phyloP scores from a whole-genome alignment of 2,113 vertebrate genomes.

The Phycodurus eques region DNA sequence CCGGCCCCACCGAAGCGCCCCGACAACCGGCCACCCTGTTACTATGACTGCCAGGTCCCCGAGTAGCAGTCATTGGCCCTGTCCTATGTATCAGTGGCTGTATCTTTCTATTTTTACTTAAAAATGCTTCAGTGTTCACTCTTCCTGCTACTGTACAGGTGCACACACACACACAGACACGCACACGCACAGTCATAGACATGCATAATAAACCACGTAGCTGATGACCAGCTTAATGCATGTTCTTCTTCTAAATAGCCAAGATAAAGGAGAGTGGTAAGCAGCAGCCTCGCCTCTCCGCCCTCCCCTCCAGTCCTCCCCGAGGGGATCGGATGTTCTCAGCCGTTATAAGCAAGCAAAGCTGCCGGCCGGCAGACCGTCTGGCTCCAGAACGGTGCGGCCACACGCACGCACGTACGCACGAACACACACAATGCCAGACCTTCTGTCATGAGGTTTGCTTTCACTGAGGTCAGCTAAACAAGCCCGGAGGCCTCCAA shows the following conservation, averaged over 20 bases:
- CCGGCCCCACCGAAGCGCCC: no score
- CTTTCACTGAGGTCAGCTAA: constrained; percentile 77
- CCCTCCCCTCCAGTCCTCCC: constrained; percentile 71
- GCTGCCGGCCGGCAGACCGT: constrained; percentile 80
- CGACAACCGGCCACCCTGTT: no score
- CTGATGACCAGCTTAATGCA: constrained; percentile 64
- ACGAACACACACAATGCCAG: constrained; percentile 77
- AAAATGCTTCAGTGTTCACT: no score
- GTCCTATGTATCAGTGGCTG: no score
- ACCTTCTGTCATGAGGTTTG: constrained; percentile 75
- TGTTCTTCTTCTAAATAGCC: constrained; percentile 69
- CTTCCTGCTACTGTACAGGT: neutral
- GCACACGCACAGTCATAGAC: constrained; percentile 16
- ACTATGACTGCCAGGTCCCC: no score
- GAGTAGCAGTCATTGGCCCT: no score
- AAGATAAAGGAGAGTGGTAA: constrained; percentile 70
- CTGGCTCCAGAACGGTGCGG: constrained; percentile 80
- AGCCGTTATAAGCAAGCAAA: constrained; percentile 82
- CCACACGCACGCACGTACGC: constrained; percentile 55
- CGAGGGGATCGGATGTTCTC: constrained; percentile 84
- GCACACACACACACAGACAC: constrained; percentile 8
- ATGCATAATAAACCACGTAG: constrained; percentile 57
- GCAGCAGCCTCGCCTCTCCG: constrained; percentile 35
- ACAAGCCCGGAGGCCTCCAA: constrained; percentile 60
- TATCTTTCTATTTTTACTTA: neutral